Evolutionary conservation across 2,888 invertebrate genomes (phyloP).

Genomic region (Cepaea hortensis): DNA sequence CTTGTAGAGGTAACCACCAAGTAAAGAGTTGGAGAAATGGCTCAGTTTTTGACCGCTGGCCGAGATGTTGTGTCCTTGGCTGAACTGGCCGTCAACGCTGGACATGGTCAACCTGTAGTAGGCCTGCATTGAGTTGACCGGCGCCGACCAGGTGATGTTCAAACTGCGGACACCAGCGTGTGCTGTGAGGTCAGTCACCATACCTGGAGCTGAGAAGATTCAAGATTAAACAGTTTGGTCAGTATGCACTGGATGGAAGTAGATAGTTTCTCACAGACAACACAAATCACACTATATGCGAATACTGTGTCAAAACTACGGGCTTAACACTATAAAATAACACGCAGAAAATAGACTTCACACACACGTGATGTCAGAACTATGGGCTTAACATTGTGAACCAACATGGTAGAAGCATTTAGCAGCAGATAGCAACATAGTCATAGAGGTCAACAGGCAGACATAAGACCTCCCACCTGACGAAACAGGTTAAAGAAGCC

Average conservation of each 20-base stretch:
- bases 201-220: conserved; percentile 42
- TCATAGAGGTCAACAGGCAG: too few relatives aligned
- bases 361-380: too few relatives aligned
- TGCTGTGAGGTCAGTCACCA: conserved; percentile 29
- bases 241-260: neutral
- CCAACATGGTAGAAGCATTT: too few relatives aligned
- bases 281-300: neutral
- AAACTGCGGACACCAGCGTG: conserved; percentile 40
- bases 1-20: conserved; percentile 57
- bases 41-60: neutral
- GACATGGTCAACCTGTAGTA: conserved; percentile 26
- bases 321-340: neutral
- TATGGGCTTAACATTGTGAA: too few relatives aligned
- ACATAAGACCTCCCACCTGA: too few relatives aligned
- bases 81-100: conserved; percentile 20
- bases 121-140: conserved; percentile 23
- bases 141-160: conserved; percentile 45
- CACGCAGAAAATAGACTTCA: neutral
- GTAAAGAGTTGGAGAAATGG: conserved; percentile 49
- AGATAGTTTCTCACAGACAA: neutral
- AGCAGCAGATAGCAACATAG: too few relatives aligned
- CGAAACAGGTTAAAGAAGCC: too few relatives aligned
- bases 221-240: neutral
- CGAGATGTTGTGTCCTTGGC: conserved; percentile 6
- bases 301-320: neutral